Evolutionary conservation across 2,113 vertebrate species (phyloP), one percentile per base, ranked within the genome.

Genomic region (Stomatorhinus ivindoensis): DNA sequence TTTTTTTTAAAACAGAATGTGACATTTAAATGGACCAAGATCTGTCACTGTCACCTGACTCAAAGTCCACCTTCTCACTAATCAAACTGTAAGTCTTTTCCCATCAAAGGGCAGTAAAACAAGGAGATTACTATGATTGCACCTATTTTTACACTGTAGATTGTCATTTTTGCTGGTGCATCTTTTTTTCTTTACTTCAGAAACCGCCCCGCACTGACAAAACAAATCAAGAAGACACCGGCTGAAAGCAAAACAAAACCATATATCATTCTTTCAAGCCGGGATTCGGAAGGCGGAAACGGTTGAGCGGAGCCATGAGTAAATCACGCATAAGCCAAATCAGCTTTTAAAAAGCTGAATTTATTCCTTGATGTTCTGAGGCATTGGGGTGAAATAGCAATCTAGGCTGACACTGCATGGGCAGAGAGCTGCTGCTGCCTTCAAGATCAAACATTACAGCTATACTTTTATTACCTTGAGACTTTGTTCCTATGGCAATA

Each of bases 231-330:
- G 55, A 48, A 2, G 58, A 47, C 58, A 47, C 21, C 5, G 61
- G n/a, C 39, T 27, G 44, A n/a, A 69, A 24, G 48, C 24, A 69
- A 88, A 88, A 88, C 87, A 47, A 35, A 69, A 65, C 58, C 61
- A 44, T 87, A 53, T 87, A 87, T 87, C 86, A 87, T 87, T 46
- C 46, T 88, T 88, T 88, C 27, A 87, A 21, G 50, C 86, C 55
- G 7, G 50, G 31, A 53, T 55, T 39, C 4, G 50, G 24, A 24
- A 87, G 86, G 48, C 50, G 48, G 86, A 80, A 46, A 17, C 27
- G 19, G 65, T 27, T 21, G 87, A 85, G 83, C 44, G 31, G 48
- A 87, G 86, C 24, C 50, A 50, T 31, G 13, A 50, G 83, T 86
- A 86, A 86, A 50, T 50, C 83, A 50, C 44, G 83, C 1, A 5